Base-by-base conservation (phyloP, 2,888 invertebrate species). In the Pegoplata infirma region DNA sequence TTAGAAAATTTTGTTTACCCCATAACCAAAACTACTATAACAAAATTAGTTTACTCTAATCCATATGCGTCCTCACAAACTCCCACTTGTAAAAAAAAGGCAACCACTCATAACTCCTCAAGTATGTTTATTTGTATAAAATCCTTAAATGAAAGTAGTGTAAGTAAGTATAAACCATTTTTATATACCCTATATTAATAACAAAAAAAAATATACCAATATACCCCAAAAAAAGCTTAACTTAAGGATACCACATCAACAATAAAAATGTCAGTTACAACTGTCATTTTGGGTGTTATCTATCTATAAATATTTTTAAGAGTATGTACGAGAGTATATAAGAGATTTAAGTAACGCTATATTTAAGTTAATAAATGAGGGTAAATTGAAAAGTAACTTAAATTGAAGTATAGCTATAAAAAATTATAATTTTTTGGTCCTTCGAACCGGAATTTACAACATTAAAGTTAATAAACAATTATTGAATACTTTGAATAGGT, bases 221-320 rank as follows among this genome's bases (percentile, higher is more conserved):
- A 63, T 75, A 61, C 28, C 67, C 67, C 69, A 61, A n/a, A 59
- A 64, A 74, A 78, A 75, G 67, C 75, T 79, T 75, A 75, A 79
- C 67, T 75, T 75, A 68, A 75, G 79, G 79, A 79, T 80, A 80
- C 76, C 77, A 78, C 76, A 82, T 75, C 86, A 84, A 85, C 85
- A 87, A 87, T 88, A 86, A 86, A 86, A 86, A 88, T 82, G 88
- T 88, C 86, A 86, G 81, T 75, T 84, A 74, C 88, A 86, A 88
- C 86, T 82, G 86, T 81, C 84, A 82, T 78, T 77, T 72, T 56
- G 59, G 46, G 44, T 61, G 69, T 75, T 72, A 78, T 73, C 75
- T 73, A 17, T 76, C 6, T 76, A 44, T 55, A 71, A 53, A 28
- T 28, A 19, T 55, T 32, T 23, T 64, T 71, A 32, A 44, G 58